Percentiles rank a stretch among this genome's conserved stretches.
These are phyloP conservation scores for Drosophila affinis DNA, from an alignment of 2,888 invertebrate genomes.

Conservation along the genomic window DNA sequence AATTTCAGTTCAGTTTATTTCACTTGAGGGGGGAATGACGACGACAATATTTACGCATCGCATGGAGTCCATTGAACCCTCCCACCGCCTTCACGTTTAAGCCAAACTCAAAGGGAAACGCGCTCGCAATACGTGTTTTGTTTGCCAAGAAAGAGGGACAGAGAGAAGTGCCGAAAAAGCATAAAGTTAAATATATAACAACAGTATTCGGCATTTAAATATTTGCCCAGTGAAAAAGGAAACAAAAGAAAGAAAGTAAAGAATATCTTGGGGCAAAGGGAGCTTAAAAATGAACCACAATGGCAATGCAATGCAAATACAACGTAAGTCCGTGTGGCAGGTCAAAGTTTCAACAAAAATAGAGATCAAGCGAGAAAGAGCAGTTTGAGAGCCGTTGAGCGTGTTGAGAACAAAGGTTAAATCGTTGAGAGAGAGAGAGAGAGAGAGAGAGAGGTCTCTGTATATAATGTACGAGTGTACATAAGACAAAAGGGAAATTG, in stretches of 20 bases:
- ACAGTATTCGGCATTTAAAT: constrained; percentile 29
- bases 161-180: constrained; percentile 20
- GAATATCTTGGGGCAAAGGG: neutral
- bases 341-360: neutral
- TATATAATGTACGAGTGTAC: neutral
- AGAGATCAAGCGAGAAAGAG: neutral
- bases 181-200: constrained; percentile 14
- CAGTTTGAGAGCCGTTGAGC: neutral
- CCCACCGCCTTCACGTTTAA: neutral
- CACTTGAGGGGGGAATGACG: neutral
- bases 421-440: neutral
- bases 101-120: constrained; percentile 22
- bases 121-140: constrained; percentile 42
- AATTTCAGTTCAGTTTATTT: constrained; percentile 9
- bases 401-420: constrained; percentile 28
- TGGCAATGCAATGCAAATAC: no score
- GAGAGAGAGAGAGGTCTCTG: neutral
- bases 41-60: neutral
- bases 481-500: constrained; percentile 69
- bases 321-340: no score
- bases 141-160: constrained; percentile 34
- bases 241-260: neutral
- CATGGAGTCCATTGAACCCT: constrained; percentile 32
- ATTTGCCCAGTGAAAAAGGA: constrained; percentile 4
- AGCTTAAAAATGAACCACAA: no score